A percentile compares a stretch with the other conserved stretches of the same genome.
Evolutionary conservation across 92 coral and sea anemone species (phyloP).

Genomic region (Chrysogorgia sp.): DNA sequence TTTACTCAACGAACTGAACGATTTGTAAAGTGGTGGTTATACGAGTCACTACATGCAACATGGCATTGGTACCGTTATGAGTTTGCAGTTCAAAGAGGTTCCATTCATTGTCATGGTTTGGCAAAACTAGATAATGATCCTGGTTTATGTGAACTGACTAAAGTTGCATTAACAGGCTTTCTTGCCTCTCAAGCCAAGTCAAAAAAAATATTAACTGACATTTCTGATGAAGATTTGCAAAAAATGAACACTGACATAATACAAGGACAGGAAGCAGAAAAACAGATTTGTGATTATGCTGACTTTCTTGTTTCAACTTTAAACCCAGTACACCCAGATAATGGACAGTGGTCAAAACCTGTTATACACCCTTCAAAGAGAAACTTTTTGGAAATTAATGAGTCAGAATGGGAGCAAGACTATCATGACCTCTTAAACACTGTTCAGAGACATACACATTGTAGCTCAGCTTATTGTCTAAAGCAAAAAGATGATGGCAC

Average conservation of each 20-base stretch:
- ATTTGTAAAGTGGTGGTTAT: conserved; percentile 64
- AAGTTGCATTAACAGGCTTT: too few relatives aligned
- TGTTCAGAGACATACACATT: too few relatives aligned
- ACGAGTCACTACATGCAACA: conserved; percentile 49
- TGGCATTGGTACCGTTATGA: conserved; percentile 75
- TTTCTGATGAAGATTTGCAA: too few relatives aligned
- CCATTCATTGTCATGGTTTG: too few relatives aligned
- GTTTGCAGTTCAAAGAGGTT: conserved; percentile 64
- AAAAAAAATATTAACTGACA: conserved; percentile 38
- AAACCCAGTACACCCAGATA: conserved; percentile 70
- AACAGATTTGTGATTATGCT: conserved; percentile 63
- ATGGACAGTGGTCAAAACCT: conserved; percentile 71
- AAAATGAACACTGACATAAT: not conserved
- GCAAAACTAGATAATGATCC: too few relatives aligned
- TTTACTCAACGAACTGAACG: conserved; percentile 62
- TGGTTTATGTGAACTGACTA: too few relatives aligned
- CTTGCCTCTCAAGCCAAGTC: conserved; percentile 63
- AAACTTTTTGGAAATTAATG: conserved; percentile 43
- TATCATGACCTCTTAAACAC: too few relatives aligned
- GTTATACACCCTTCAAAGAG: conserved; percentile 68
- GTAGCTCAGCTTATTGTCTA: too few relatives aligned
- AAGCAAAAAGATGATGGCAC: not conserved
- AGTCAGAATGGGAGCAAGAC: not conserved
- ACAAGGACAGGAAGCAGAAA: conserved; percentile 64
- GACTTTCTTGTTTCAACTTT: conserved; percentile 69